Evolutionary conservation across 2,888 invertebrate genomes (phyloP).

Genomic region (Hydraecia micacea): DNA sequence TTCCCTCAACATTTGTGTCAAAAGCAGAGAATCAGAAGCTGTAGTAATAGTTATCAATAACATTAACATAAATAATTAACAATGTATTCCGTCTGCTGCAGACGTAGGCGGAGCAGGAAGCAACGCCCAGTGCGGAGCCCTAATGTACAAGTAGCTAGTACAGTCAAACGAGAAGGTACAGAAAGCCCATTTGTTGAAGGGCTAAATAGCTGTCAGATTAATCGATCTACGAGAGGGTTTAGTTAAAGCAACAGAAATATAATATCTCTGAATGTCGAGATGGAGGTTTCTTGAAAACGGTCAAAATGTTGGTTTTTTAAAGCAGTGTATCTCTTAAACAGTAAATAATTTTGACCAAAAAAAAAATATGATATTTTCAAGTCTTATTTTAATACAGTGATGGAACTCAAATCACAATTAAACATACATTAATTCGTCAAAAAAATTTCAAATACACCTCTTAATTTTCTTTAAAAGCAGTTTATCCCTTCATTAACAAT

Average conservation of each 20-base stretch:
- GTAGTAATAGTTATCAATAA: constrained; percentile 60
- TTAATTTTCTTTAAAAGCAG: too few relatives aligned
- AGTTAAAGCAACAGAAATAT: neutral
- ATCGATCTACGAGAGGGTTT: neutral
- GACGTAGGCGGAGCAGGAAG: constrained; percentile 67
- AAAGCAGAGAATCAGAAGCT: constrained; percentile 57
- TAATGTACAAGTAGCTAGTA: constrained; percentile 37
- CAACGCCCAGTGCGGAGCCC: constrained; percentile 54
- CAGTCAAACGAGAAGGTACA: constrained; percentile 22
- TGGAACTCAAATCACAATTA: too few relatives aligned
- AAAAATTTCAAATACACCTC: too few relatives aligned
- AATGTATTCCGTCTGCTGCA: constrained; percentile 62
- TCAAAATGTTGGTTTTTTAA: too few relatives aligned
- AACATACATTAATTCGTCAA: too few relatives aligned
- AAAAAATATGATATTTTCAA: too few relatives aligned
- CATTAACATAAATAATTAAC: constrained; percentile 69
- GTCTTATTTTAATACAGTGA: too few relatives aligned
- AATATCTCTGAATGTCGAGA: neutral
- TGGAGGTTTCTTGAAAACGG: too few relatives aligned
- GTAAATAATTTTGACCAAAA: too few relatives aligned
- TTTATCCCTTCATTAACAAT: too few relatives aligned
- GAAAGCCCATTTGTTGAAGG: constrained; percentile 19
- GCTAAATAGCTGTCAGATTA: neutral
- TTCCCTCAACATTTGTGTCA: constrained; percentile 50
- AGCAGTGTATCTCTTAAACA: too few relatives aligned